Percentiles rank a stretch among this genome's conserved stretches.
These are phyloP conservation scores for Phoxinus dragarum DNA, from an alignment of 2,797 vertebrate genomes.

Conservation along the genomic window DNA sequence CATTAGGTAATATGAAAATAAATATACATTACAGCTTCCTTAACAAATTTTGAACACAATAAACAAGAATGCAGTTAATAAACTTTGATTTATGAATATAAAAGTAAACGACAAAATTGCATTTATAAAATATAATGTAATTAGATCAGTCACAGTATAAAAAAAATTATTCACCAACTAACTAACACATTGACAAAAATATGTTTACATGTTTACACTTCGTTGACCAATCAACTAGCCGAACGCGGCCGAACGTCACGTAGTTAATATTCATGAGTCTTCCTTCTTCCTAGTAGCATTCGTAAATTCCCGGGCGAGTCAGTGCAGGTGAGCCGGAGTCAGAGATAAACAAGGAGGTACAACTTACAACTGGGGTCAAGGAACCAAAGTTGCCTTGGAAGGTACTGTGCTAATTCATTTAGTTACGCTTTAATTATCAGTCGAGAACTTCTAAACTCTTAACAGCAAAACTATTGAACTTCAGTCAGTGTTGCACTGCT, in stretches of 20 bases:
- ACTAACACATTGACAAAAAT: background rate
- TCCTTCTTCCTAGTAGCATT: background rate
- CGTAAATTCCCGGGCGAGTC: no score
- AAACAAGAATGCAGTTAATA: background rate
- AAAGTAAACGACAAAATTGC: background rate
- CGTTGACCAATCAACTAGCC: background rate
- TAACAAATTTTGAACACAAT: background rate
- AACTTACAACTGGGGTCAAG: background rate
- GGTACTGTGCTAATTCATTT: conserved; percentile 6
- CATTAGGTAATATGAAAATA: background rate
- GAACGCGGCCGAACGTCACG: background rate
- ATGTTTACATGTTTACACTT: background rate
- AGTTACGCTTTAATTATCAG: background rate
- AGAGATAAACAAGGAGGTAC: background rate
- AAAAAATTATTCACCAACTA: background rate
- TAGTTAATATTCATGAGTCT: conserved; percentile 23
- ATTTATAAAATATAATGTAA: background rate
- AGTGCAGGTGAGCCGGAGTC: background rate
- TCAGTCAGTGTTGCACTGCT: background rate
- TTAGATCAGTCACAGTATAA: background rate
- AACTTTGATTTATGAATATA: background rate
- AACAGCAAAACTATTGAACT: background rate
- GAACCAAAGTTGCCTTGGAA: background rate
- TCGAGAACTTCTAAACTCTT: background rate
- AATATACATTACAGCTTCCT: background rate